Evolutionary conservation across 1,140 invertebrate species (phyloP).

Genomic region (Brachionus sp.): DNA sequence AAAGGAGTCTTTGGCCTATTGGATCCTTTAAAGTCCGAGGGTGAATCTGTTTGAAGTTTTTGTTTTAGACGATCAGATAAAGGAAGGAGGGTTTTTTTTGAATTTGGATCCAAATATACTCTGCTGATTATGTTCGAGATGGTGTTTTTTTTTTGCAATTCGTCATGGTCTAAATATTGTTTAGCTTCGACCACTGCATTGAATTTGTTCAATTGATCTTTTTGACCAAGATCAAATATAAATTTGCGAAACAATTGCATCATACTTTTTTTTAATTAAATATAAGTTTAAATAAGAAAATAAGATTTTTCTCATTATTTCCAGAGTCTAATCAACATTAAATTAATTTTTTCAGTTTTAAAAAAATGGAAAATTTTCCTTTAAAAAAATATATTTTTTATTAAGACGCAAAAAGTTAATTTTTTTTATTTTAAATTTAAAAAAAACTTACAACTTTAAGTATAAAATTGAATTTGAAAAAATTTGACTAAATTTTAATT

Average conservation of each 20-base stretch:
- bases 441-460: too few species aligned
- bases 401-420: too few species aligned
- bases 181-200: conserved; percentile 22
- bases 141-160: conserved; percentile 7
- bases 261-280: not conserved
- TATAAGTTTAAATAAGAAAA: too few species aligned
- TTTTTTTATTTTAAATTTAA: too few species aligned
- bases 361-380: too few species aligned
- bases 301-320: too few species aligned
- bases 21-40: not conserved
- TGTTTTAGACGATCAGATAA: conserved; percentile 2
- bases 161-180: conserved; percentile 26
- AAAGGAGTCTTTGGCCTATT: conserved; percentile 11
- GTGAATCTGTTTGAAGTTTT: not conserved
- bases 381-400: too few species aligned
- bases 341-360: too few species aligned
- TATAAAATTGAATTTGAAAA: too few species aligned
- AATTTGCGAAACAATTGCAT: conserved; percentile 41
- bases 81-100: conserved; percentile 25
- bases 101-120: conserved; percentile 32
- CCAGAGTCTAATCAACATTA: too few species aligned
- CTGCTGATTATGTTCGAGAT: not conserved
- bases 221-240: conserved; percentile 33
- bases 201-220: conserved; percentile 40
- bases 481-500: too few species aligned